Evolutionary conservation across 2,113 vertebrate species (phyloP).

Genomic region (Ia io): DNA sequence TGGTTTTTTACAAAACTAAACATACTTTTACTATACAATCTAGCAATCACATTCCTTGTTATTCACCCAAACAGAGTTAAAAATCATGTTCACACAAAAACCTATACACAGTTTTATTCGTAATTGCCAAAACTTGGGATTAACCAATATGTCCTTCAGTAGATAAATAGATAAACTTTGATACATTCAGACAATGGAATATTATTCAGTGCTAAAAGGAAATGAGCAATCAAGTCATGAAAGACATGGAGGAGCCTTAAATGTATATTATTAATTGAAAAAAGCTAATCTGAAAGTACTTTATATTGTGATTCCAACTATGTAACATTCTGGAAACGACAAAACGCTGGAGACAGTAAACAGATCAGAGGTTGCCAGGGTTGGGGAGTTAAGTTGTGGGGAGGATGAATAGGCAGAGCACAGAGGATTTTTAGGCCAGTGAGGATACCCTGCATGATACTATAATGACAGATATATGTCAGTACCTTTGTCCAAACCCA

Average conservation of each 20-base stretch:
- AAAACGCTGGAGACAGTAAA: neutral
- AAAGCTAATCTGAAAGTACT: neutral
- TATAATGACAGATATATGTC: neutral
- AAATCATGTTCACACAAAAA: neutral
- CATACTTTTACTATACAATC: neutral
- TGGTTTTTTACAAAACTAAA: neutral
- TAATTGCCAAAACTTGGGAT: neutral
- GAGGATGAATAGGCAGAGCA: neutral
- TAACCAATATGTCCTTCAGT: neutral
- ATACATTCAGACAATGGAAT: neutral
- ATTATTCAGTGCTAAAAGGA: neutral
- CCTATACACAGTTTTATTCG: neutral
- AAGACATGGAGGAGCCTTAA: neutral
- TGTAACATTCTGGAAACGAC: neutral
- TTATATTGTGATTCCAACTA: neutral
- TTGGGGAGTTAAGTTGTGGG: neutral
- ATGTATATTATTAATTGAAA: neutral
- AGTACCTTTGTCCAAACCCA: neutral
- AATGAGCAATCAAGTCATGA: neutral
- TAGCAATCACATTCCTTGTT: neutral
- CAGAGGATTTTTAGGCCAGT: neutral
- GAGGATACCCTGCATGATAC: neutral
- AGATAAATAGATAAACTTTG: neutral
- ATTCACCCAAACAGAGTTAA: neutral
- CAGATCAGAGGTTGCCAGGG: neutral